Evolutionary conservation across 2,113 vertebrate genomes (phyloP).

Genomic region (Steatornis caripensis): DNA sequence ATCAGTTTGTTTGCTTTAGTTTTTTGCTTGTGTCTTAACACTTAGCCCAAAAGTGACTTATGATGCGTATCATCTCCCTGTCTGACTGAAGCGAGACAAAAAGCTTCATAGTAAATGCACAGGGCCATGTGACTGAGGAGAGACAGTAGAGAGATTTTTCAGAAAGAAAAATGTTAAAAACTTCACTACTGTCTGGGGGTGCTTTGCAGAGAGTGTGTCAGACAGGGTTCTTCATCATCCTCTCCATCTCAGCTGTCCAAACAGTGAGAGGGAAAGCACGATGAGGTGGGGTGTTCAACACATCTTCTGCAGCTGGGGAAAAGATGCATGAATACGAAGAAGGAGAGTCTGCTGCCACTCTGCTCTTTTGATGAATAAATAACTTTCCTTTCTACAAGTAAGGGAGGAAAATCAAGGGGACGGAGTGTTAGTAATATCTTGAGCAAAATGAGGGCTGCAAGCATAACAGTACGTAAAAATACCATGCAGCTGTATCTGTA

Average conservation of each 20-base stretch:
- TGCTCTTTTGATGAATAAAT: background rate
- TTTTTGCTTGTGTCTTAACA: background rate
- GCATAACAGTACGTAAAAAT: background rate
- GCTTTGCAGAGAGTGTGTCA: background rate
- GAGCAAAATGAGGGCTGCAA: background rate
- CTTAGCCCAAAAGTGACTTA: background rate
- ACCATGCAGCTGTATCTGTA: background rate
- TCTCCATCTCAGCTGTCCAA: background rate
- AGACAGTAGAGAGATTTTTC: background rate
- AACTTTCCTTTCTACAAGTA: background rate
- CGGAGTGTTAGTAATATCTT: background rate
- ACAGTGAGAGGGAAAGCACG: background rate
- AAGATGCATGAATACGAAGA: background rate
- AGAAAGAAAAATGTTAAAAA: background rate
- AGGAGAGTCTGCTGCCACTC: background rate
- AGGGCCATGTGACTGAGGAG: background rate
- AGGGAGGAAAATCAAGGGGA: background rate
- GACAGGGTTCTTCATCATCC: background rate
- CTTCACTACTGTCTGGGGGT: background rate
- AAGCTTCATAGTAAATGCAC: background rate
- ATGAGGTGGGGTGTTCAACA: background rate
- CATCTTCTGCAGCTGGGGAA: background rate
- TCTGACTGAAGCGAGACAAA: background rate
- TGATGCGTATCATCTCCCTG: fast-evolving
- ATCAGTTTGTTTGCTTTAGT: background rate